A percentile compares a stretch with the other conserved stretches of the same genome.
These are phyloP conservation scores for Pholis gunnellus DNA, from an alignment of 2,113 vertebrate genomes.

Conservation along the genomic window DNA sequence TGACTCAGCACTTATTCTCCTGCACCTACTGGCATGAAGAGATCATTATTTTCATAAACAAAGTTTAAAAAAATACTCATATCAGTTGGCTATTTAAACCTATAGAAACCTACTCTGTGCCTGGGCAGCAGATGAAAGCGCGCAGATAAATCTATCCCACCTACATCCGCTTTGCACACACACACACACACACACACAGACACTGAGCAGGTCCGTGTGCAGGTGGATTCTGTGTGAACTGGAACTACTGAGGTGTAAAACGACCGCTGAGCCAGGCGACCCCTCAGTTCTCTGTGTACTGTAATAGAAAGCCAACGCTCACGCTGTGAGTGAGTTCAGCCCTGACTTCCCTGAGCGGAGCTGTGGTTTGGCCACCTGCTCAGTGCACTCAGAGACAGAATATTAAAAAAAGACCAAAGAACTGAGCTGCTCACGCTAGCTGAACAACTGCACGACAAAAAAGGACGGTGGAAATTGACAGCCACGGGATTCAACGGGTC, in stretches of 20 bases:
- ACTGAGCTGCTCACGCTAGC: constrained; percentile 26
- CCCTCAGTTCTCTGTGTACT: constrained; percentile 12
- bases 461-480: constrained; percentile 19
- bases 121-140: not conserved
- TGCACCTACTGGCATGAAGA: not conserved
- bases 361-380: constrained; percentile 64
- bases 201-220: not conserved
- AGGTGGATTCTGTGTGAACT: constrained; percentile 59
- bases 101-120: not conserved
- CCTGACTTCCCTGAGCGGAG: constrained; percentile 22
- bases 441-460: constrained; percentile 32
- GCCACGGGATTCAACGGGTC: not conserved
- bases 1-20: not conserved
- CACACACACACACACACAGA: not conserved
- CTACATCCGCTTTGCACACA: too few relatives aligned
- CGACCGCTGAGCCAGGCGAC: constrained; percentile 19
- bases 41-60: too few relatives aligned
- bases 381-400: constrained; percentile 38
- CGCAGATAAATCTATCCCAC: not conserved
- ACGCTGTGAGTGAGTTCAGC: constrained; percentile 41
- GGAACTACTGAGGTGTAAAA: constrained; percentile 34
- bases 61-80: not conserved
- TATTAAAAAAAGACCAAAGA: constrained; percentile 54
- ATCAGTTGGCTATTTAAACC: not conserved
- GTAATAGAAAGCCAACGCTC: constrained; percentile 29